Conservation (phyloP, 2,113 vertebrate genomes). For the Epinephelus cyanopodus region DNA sequence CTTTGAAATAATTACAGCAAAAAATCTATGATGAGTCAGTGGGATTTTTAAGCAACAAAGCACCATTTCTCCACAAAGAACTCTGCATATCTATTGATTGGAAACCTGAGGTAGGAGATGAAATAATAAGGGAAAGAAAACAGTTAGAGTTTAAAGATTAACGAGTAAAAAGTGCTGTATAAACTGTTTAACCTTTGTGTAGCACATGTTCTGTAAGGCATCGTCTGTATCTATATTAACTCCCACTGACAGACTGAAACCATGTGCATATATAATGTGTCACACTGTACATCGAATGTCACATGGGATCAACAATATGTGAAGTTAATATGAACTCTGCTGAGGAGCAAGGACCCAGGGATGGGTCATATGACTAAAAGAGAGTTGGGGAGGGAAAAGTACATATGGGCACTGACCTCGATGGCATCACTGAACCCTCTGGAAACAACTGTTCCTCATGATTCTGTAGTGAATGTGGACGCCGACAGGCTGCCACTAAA, state of each 20-base stretch:
- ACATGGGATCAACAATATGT: not conserved
- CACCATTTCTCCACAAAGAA: not conserved
- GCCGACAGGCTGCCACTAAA: not conserved
- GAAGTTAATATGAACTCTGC: not conserved
- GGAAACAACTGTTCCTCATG: not conserved
- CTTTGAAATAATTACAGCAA: slow-evolving; percentile 1
- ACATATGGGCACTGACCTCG: slow-evolving; percentile 21
- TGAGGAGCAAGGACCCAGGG: not conserved
- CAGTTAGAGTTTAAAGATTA: not conserved
- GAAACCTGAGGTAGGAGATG: not conserved
- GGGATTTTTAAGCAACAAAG: not conserved
- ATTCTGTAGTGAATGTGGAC: not conserved
- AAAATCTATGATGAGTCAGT: not conserved
- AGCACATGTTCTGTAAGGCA: not conserved
- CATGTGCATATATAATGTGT: not conserved
- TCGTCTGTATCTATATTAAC: not conserved
- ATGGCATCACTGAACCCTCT: slow-evolving; percentile 7
- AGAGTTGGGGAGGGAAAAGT: not conserved
- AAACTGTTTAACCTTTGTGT: not conserved
- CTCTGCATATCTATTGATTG: not conserved
- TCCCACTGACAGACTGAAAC: not conserved
- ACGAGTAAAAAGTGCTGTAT: not conserved
- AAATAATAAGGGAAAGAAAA: not conserved
- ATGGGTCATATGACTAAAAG: not conserved
- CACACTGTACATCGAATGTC: not conserved